phyloP scores from a whole-genome alignment of 2,888 invertebrate genomes.

The Ichneumoninae sp. region DNA sequence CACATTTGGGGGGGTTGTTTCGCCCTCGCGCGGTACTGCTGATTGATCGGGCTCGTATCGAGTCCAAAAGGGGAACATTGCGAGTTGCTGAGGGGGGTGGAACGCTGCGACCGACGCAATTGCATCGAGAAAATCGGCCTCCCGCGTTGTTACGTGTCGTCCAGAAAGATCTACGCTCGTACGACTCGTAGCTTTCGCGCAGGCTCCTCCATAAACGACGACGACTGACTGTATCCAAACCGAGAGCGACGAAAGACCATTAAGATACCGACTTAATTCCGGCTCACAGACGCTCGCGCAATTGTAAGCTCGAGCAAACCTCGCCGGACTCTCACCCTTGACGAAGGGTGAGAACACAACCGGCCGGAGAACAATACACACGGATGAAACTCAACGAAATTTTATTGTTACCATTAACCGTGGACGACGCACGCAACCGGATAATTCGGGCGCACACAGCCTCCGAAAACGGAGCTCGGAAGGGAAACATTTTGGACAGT shows the following conservation, averaged over 20 bases:
- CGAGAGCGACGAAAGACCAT: constrained; percentile 54
- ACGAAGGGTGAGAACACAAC: constrained; percentile 47
- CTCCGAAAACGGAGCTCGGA: neutral
- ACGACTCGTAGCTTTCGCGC: constrained; percentile 18
- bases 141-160: constrained; percentile 15
- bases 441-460: constrained; percentile 19
- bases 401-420: constrained; percentile 39
- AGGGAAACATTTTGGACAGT: neutral
- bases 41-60: constrained; percentile 56
- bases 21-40: constrained; percentile 55
- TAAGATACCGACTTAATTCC: constrained; percentile 65
- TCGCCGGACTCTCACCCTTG: constrained; percentile 51
- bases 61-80: constrained; percentile 23
- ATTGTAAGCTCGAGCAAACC: constrained; percentile 63
- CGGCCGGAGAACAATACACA: constrained; percentile 20
- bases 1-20: constrained; percentile 28
- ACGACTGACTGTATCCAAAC: constrained; percentile 14
- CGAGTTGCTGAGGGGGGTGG: constrained; percentile 22
- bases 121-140: constrained; percentile 49
- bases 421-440: constrained; percentile 35
- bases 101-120: constrained; percentile 69
- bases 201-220: constrained; percentile 42
- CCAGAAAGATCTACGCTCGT: constrained; percentile 36
- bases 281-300: constrained; percentile 51
- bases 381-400: constrained; percentile 50